Base-by-base conservation (phyloP, 2,797 vertebrate genomes). In the Amazonetta brasiliensis region DNA sequence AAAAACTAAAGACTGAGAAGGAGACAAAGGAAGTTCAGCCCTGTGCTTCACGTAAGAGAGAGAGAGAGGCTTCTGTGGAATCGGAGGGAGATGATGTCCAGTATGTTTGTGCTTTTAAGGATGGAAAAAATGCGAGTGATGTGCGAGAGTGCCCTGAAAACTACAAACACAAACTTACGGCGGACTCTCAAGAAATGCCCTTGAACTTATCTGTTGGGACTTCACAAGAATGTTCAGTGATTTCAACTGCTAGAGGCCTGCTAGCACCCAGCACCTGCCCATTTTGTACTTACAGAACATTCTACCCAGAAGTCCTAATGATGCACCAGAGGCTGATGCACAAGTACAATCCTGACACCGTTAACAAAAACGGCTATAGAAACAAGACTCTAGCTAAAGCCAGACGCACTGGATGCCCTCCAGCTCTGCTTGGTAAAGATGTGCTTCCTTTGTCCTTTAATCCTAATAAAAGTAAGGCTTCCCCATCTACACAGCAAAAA, bases 351-450 rank as follows among this genome's bases (percentile, higher is more conserved):
- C 97, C 97, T 0, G 98, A 99, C 30, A 39, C 72, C 0, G 6
- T 84, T 0, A 98, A 97, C 78, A 98, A 95, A 91, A 97, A 88
- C 41, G 96, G 93, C 56, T 72, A 69, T 79, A 95, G 97, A 31
- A 96, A 31, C 87, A 98, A 93, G 94, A 82, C 96, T 5, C 13
- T 83, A 86, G 77, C 95, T 52, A 95, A 98, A 81, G 96, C 72
- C 37, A 98, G 99, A 7, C 97, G 98, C 50, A 99, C 99, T 0
- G 99, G 99, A n/a, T 99, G 99, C 94, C 99, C 99, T 5, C 99
- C 99, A 0, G 98, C 98, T 5, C 98, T 99, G 7, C 96, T 98
- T 21, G 99, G 99, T 12, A 98, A 99, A 90, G 99, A 99, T 3
- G 99, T 99, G 81, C 48, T 88, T 39, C 99, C 99, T 2, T 92